A percentile compares a stretch with the other conserved stretches of the same genome.
phyloP scores from a whole-genome alignment of 2,888 invertebrate species.

The Hartigia nigra region DNA sequence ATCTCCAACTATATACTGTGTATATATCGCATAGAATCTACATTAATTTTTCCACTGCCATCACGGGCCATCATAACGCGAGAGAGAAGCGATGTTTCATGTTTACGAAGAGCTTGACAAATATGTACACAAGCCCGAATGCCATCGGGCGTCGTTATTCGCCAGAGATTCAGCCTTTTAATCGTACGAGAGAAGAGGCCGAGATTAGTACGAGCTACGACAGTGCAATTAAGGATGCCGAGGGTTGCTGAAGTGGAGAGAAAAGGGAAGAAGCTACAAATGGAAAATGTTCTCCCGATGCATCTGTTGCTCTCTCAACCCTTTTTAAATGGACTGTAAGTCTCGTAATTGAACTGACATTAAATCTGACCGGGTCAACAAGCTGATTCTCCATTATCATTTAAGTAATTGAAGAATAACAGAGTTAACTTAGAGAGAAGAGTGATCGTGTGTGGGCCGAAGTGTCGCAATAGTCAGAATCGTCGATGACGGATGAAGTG shows the following conservation, averaged over 20 bases:
- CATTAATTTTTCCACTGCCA: too few species aligned
- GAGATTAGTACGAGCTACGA: not conserved
- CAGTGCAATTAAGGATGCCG: not conserved
- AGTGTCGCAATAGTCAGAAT: not conserved
- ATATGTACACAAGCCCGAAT: not conserved
- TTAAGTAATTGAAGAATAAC: not conserved
- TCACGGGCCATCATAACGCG: too few species aligned
- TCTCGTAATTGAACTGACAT: not conserved
- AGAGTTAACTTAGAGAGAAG: not conserved
- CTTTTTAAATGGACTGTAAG: not conserved
- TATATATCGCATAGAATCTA: too few species aligned
- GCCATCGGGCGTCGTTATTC: not conserved
- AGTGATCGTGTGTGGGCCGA: not conserved
- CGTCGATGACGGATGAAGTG: constrained; percentile 18
- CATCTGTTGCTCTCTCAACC: not conserved
- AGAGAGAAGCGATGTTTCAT: not conserved
- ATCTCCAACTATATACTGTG: too few species aligned
- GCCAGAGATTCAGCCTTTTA: not conserved
- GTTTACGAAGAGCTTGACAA: not conserved
- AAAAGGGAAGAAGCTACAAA: not conserved
- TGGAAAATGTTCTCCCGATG: not conserved
- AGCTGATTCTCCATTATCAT: not conserved
- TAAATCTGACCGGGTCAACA: not conserved
- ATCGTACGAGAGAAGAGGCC: not conserved
- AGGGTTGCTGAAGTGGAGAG: not conserved